Conservation (phyloP, 2,113 vertebrate species). For the Urocynchramus pylzowi region DNA sequence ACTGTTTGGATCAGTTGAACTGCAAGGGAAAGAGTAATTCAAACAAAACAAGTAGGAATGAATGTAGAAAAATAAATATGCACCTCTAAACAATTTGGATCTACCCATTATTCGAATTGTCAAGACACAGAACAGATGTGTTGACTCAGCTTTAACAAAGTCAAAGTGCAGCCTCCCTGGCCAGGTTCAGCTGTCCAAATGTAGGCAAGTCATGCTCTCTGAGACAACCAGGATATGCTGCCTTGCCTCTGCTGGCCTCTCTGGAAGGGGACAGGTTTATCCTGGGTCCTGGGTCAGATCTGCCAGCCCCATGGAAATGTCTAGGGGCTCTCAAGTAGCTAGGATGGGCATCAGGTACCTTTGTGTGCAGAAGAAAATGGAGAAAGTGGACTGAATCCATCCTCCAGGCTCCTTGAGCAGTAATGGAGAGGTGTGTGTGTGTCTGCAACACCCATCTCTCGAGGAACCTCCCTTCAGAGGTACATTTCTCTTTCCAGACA, state of each 20-base stretch:
- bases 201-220: background rate
- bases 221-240: background rate
- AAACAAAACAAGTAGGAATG: background rate
- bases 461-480: background rate
- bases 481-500: background rate
- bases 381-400: background rate
- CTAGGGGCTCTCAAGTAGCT: background rate
- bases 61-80: background rate
- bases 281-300: fast-evolving
- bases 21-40: background rate
- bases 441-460: background rate
- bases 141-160: background rate
- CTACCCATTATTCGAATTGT: background rate
- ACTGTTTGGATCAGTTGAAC: background rate
- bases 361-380: background rate
- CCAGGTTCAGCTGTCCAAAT: background rate
- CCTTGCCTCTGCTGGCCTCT: background rate
- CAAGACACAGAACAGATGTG: background rate
- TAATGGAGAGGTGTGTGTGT: background rate
- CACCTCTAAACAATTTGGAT: background rate
- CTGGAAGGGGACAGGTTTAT: background rate
- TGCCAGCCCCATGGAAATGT: background rate
- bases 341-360: background rate
- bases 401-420: background rate
- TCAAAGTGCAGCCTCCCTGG: background rate